phyloP scores from a whole-genome alignment of 2,797 vertebrate species.

The Diceros bicornis region DNA sequence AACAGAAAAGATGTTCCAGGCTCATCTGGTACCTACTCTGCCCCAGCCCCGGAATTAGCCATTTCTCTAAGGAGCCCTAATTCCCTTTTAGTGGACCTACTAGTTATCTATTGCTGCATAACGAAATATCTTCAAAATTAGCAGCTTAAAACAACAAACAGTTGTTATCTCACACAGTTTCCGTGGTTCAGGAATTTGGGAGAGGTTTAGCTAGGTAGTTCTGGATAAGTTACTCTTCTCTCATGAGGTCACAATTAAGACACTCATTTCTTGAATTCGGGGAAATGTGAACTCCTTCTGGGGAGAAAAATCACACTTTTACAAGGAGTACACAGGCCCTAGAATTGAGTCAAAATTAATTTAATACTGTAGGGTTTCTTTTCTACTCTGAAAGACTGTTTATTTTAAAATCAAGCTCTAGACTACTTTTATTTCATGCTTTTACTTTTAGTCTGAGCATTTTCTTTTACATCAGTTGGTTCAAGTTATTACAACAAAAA shows the following conservation, averaged over 20 bases:
- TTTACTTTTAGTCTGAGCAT: conserved; percentile 37
- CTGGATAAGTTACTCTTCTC: neutral
- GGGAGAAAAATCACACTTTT: neutral
- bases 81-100: neutral
- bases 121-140: neutral
- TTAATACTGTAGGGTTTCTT: neutral
- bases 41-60: neutral
- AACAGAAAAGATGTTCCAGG: neutral
- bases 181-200: neutral
- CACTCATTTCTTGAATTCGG: conserved; percentile 9
- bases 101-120: neutral
- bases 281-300: neutral
- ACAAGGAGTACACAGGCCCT: neutral
- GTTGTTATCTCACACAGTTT: neutral
- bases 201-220: neutral
- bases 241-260: neutral
- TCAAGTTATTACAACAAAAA: conserved; percentile 38
- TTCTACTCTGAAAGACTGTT: neutral
- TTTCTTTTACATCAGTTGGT: conserved; percentile 49
- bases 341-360: neutral
- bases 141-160: neutral
- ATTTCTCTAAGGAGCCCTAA: neutral
- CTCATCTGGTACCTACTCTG: neutral
- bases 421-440: neutral
- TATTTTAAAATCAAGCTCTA: neutral